These are phyloP conservation scores for Xestia ashworthii DNA, from an alignment of 2,888 invertebrate genomes.

Conservation along the genomic window DNA sequence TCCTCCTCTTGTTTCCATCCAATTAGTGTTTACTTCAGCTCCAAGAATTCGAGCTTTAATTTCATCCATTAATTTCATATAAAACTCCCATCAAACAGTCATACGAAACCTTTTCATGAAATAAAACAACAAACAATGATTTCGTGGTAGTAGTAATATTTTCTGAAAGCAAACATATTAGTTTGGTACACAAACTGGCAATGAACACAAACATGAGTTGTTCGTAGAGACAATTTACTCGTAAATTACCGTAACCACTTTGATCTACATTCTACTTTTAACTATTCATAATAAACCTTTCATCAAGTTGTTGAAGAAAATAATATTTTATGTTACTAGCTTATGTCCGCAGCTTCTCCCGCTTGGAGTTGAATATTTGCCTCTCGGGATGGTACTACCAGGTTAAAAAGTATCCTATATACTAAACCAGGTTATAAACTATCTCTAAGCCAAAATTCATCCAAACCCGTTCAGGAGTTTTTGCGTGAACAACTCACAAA, in stretches of 20 bases:
- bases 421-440: neutral
- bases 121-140: constrained; percentile 25
- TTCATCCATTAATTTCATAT: neutral
- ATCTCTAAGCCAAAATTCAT: neutral
- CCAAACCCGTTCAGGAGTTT: neutral
- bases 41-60: neutral
- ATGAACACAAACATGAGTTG: constrained; percentile 29
- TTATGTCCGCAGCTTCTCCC: neutral
- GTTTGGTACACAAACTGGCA: constrained; percentile 34
- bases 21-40: neutral
- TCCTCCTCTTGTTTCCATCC: neutral
- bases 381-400: neutral
- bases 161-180: constrained; percentile 54
- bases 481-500: neutral
- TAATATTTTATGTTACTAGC: neutral
- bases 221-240: constrained; percentile 30
- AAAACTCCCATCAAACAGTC: constrained; percentile 8
- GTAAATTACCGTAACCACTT: constrained; percentile 46
- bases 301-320: constrained; percentile 8
- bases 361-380: neutral
- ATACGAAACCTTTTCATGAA: neutral
- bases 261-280: constrained; percentile 42
- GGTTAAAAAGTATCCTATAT: neutral
- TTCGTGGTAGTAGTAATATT: constrained; percentile 35
- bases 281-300: constrained; percentile 36